Base-by-base conservation (phyloP, 2,113 vertebrate genomes). In the Phrynosoma blainvillii region DNA sequence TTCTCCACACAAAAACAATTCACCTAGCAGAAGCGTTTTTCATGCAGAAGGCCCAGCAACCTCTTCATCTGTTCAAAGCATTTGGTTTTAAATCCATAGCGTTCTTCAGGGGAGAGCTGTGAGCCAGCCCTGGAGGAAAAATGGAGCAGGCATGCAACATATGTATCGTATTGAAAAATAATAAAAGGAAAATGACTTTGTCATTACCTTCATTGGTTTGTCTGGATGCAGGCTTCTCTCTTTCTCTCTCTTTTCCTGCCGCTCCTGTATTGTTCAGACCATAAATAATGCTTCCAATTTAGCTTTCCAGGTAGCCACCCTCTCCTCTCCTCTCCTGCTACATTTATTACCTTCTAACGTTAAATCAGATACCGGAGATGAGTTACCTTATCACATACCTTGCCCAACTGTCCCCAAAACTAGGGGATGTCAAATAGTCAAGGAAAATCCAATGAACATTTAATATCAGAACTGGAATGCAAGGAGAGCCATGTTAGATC, bases 181-280 rank as follows among this genome's bases (percentile, higher is more conserved):
- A 97, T 97, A 97, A 97, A 97, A 97, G 96, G 94, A 92, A 96
- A 97, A 97, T 96, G 96, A 97, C 96, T 96, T 97, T 96, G 96
- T 97, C 97, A 96, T 97, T 97, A 97, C 95, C 88, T 94, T 96
- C 96, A 96, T 93, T 95, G 95, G 95, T 97, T 96, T 95, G 93
- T 95, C 96, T 96, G 91, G 90, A 88, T 87, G 80, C 0, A 9
- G 91, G 84, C 92, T 91, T 56, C 52, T 8, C n/a, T 13, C 20
- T 36, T 68, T 83, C 25, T 71, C 82, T 36, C 52, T 62, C 10
- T n/a, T 90, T 87, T 85, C 94, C 94, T 82, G 77, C 93, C 92
- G 89, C 90, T 89, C 84, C 92, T 87, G 59, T 40, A 80, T 73
- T 73, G 65, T 92, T 93, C 66, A 52, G 92, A 77, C 88, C 88